Evolutionary conservation across 2,113 vertebrate species (phyloP).

Genomic region (Apus apus): DNA sequence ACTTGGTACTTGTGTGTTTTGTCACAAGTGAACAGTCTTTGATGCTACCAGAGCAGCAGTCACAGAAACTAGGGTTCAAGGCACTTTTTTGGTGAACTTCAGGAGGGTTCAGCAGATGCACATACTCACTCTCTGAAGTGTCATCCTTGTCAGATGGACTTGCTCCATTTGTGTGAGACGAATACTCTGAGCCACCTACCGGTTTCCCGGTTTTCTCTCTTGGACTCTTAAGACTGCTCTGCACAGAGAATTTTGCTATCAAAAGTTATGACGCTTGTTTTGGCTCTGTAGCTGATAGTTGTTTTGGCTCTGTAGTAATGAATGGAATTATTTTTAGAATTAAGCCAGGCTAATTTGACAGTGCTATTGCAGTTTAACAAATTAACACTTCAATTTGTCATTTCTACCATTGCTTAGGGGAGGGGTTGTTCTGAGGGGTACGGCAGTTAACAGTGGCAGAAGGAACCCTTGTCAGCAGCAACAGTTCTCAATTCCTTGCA

Average conservation of each 20-base stretch:
- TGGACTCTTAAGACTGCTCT: background rate
- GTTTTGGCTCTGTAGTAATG: conserved; percentile 6
- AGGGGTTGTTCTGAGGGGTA: background rate
- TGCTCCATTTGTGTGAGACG: background rate
- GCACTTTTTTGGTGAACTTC: background rate
- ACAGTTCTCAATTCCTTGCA: background rate
- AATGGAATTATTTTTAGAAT: conserved; percentile 52
- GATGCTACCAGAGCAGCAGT: background rate
- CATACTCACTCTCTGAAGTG: background rate
- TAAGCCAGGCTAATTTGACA: conserved; percentile 25
- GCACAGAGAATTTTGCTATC: background rate
- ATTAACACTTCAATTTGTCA: conserved; percentile 47
- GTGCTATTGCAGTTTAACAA: conserved; percentile 38
- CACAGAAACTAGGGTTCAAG: background rate
- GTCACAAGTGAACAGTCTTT: background rate
- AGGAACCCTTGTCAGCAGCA: background rate
- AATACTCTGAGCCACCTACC: background rate
- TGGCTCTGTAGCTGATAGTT: background rate
- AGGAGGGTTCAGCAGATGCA: background rate
- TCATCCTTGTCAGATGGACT: background rate
- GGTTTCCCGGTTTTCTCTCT: background rate
- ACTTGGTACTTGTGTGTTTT: conserved; percentile 9
- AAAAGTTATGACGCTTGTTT: background rate
- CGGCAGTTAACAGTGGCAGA: background rate
- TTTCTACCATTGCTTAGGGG: background rate